phyloP scores from a whole-genome alignment of 1,140 invertebrate species.

The Drosophila novamexicana region DNA sequence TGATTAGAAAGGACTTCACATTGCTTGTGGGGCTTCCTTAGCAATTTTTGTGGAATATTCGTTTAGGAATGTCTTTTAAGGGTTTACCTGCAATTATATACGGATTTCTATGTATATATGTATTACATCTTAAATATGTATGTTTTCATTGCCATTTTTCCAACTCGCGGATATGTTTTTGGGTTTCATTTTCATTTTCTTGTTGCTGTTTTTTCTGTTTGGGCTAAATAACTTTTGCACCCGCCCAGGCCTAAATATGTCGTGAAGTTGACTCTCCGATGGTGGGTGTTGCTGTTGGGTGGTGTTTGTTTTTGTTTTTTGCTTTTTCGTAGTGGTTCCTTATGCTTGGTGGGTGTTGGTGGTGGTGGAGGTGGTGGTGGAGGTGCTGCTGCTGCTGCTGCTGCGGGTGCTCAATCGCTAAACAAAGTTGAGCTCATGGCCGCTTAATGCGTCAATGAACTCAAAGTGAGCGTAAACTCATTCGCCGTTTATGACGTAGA shows the following conservation, averaged over 20 bases:
- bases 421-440: conserved; percentile 82
- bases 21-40: conserved; percentile 30
- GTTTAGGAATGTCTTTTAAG: conserved; percentile 1
- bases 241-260: conserved; percentile 1
- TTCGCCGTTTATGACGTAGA: conserved; percentile 83
- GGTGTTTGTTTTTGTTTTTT: too few species aligned
- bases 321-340: not conserved
- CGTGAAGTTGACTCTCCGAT: conserved; percentile 25
- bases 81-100: conserved; percentile 7
- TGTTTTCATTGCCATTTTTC: conserved; percentile 1
- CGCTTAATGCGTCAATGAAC: conserved; percentile 80
- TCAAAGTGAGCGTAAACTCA: conserved; percentile 84
- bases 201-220: not conserved
- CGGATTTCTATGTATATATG: not conserved
- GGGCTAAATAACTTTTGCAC: not conserved
- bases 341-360: conserved; percentile 23
- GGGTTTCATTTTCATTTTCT: conserved; percentile 11
- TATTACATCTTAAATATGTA: not conserved
- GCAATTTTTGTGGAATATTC: conserved; percentile 23
- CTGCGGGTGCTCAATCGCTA: conserved; percentile 32
- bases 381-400: not conserved
- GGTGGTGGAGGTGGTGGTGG: conserved; percentile 15
- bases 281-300: conserved; percentile 4
- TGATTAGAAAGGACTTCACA: conserved; percentile 12
- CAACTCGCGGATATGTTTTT: conserved; percentile 16